phyloP scores from a whole-genome alignment of 2,113 vertebrate genomes.

The Meles meles region DNA sequence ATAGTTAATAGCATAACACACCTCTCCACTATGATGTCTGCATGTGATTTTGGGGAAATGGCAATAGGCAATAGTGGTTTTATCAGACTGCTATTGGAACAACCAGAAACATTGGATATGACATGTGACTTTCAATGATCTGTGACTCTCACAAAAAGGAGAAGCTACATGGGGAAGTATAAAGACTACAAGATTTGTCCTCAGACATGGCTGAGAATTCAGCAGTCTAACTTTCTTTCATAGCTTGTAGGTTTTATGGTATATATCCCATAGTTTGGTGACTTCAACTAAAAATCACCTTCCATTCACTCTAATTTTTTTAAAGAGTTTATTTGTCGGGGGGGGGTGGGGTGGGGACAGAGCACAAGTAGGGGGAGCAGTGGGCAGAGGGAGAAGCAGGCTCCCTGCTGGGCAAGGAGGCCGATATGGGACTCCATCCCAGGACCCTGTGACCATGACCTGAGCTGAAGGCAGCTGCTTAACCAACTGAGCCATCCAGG shows the following conservation, averaged over 20 bases:
- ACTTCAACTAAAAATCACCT: constrained; percentile 8
- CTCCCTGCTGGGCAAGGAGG: too few species aligned
- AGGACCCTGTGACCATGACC: too few species aligned
- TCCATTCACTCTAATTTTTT: not conserved
- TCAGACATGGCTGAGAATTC: not conserved
- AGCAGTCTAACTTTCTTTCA: not conserved
- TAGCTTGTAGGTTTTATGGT: not conserved
- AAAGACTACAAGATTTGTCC: not conserved
- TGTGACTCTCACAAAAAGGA: not conserved
- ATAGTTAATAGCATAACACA: not conserved
- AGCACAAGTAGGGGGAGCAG: too few species aligned
- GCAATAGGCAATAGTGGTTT: not conserved
- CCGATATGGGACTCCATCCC: too few species aligned
- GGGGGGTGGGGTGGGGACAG: too few species aligned
- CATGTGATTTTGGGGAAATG: not conserved
- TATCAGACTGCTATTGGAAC: not conserved
- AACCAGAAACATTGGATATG: not conserved
- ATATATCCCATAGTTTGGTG: not conserved
- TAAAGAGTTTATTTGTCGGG: too few species aligned
- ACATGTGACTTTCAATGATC: not conserved
- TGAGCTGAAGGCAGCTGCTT: too few species aligned
- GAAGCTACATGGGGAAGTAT: not conserved
- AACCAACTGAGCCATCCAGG: too few species aligned
- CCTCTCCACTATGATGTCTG: not conserved
- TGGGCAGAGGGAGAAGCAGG: too few species aligned